Evolutionary conservation across 2,113 vertebrate species (phyloP).

Genomic region (Hyaena hyaena): DNA sequence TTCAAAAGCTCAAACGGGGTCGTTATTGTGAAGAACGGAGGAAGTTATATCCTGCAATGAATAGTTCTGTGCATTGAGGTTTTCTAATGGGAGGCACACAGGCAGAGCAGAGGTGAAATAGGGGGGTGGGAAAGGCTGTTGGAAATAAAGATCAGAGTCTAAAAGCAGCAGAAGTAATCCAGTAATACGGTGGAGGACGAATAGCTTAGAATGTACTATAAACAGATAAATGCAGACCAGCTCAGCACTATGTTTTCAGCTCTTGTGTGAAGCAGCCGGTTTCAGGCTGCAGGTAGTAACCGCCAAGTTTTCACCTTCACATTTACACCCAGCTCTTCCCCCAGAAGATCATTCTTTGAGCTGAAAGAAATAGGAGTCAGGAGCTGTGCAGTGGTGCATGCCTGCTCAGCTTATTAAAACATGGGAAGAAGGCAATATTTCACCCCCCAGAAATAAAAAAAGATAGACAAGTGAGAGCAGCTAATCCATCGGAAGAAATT

Average conservation of each 20-base stretch:
- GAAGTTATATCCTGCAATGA: conserved; percentile 16
- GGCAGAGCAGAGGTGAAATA: conserved; percentile 30
- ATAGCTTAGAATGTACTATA: background rate
- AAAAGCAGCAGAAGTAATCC: background rate
- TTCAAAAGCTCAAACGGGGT: conserved; percentile 53
- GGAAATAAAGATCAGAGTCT: background rate
- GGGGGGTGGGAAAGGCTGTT: background rate
- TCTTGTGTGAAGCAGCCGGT: conserved; percentile 65
- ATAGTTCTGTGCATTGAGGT: conserved; percentile 26
- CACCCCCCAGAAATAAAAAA: conserved; percentile 95
- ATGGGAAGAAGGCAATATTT: conserved; percentile 95
- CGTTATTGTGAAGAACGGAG: conserved; percentile 49
- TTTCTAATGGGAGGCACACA: background rate
- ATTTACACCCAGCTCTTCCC: conserved; percentile 91
- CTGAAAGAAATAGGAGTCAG: conserved; percentile 88
- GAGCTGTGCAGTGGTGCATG: conserved; percentile 90
- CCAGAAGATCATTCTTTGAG: conserved; percentile 89
- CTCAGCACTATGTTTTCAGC: conserved; percentile 17
- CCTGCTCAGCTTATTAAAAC: conserved; percentile 96
- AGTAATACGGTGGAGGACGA: background rate
- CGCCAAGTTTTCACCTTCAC: conserved; percentile 95
- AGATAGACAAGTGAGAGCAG: conserved; percentile 97
- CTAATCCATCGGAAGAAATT: conserved; percentile 99
- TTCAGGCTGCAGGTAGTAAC: conserved; percentile 88
- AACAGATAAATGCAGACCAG: conserved; percentile 9